Evolutionary conservation across 2,888 invertebrate species (phyloP).

Genomic region (Leptinotarsa haldemani): DNA sequence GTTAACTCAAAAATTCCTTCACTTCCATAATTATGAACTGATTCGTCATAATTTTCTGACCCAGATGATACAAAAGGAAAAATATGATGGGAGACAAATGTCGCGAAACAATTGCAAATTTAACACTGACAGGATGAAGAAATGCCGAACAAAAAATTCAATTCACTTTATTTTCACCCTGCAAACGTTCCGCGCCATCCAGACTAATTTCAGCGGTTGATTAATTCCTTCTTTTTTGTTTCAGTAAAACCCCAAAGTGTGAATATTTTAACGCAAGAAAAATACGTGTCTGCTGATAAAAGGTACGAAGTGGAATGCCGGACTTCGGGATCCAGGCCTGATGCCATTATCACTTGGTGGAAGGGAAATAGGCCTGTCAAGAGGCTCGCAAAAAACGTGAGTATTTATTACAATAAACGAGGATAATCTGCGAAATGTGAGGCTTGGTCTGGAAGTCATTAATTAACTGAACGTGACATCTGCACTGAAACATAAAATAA

Average conservation of each 20-base stretch:
- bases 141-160: conserved; percentile 22
- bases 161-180: conserved; percentile 21
- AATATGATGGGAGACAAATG: background rate
- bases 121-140: background rate
- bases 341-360: conserved; percentile 91
- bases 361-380: conserved; percentile 85
- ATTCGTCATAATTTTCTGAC: background rate
- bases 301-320: conserved; percentile 89
- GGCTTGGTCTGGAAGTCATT: background rate
- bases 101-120: conserved; percentile 6
- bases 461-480: background rate
- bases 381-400: conserved; percentile 84
- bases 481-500: background rate
- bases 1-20: no score
- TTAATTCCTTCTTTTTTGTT: conserved; percentile 61
- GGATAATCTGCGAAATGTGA: background rate
- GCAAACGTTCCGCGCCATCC: conserved; percentile 7
- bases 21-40: no score
- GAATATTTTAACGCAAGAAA: conserved; percentile 85
- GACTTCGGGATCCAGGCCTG: conserved; percentile 87
- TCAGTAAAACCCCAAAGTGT: conserved; percentile 89
- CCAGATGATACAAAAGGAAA: background rate
- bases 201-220: conserved; percentile 26
- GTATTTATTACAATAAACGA: conserved; percentile 59
- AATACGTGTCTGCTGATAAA: conserved; percentile 85